A percentile compares a stretch with the other conserved stretches of the same genome.
phyloP scores from a whole-genome alignment of 1,140 invertebrate species.

The Drosophila arawakana region DNA sequence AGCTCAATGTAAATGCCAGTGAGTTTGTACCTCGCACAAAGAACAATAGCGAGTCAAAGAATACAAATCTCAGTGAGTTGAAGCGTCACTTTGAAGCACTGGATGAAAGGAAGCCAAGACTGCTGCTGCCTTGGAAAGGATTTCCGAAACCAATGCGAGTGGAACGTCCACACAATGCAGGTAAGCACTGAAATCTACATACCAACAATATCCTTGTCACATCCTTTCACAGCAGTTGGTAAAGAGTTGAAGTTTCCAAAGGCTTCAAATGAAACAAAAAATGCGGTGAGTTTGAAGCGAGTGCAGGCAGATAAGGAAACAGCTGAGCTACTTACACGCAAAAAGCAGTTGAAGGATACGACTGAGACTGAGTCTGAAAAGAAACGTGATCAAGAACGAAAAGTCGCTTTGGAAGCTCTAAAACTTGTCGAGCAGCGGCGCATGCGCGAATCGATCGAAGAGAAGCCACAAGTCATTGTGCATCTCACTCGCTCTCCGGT shows the following conservation, averaged over 20 bases:
- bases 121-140: slow-evolving; percentile 63
- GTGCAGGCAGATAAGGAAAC: slow-evolving; percentile 1
- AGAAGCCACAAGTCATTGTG: slow-evolving; percentile 2
- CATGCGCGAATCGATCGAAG: slow-evolving; percentile 14
- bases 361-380: slow-evolving; percentile 25
- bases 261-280: neutral
- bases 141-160: slow-evolving; percentile 47
- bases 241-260: neutral
- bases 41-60: neutral
- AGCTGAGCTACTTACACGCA: neutral
- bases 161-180: neutral
- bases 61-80: neutral
- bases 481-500: slow-evolving; percentile 53
- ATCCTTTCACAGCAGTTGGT: neutral
- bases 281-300: neutral
- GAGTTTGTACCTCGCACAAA: slow-evolving; percentile 48
- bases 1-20: slow-evolving; percentile 39
- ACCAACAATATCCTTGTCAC: neutral
- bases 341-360: neutral
- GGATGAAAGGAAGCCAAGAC: slow-evolving; percentile 2
- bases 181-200: slow-evolving; percentile 7
- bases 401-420: slow-evolving; percentile 60
- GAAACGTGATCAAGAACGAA: slow-evolving; percentile 53
- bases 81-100: neutral
- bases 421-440: slow-evolving; percentile 64